phyloP scores from a whole-genome alignment of 2,113 vertebrate species.

The Emydocephalus ijimae region DNA sequence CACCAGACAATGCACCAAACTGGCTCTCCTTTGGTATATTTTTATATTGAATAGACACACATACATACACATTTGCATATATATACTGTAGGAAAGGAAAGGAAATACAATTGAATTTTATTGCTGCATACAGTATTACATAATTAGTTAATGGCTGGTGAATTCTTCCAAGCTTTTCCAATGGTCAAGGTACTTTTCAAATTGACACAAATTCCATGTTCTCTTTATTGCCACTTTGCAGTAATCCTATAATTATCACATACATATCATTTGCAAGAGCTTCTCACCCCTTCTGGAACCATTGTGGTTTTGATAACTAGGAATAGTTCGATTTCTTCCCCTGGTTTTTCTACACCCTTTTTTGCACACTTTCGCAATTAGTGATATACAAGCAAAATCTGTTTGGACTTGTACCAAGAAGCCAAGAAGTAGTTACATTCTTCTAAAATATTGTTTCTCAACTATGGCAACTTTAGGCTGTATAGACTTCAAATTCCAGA shows the following conservation, averaged over 20 bases:
- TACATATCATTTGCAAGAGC: fast-evolving
- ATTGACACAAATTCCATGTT: not conserved
- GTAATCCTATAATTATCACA: not conserved
- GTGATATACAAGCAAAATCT: not conserved
- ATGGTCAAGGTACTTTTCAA: not conserved
- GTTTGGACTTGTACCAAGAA: not conserved
- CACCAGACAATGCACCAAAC: not conserved
- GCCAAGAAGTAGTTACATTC: not conserved
- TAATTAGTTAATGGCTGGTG: constrained; percentile 16
- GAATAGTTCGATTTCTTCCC: not conserved
- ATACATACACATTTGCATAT: not conserved
- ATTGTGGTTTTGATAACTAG: not conserved
- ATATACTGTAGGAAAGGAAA: not conserved
- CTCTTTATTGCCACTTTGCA: fast-evolving
- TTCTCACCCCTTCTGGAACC: not conserved
- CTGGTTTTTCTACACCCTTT: too few species aligned
- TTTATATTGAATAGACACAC: not conserved
- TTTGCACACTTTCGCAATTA: not conserved
- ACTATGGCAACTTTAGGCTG: not conserved
- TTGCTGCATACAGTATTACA: not conserved
- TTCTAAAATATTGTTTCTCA: not conserved
- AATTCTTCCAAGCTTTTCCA: not conserved
- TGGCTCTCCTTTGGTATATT: not conserved
- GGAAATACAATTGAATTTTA: not conserved
- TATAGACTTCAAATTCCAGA: not conserved